Evolutionary conservation across 2,797 vertebrate genomes (phyloP), one percentile per base, ranked within the genome.

Genomic region (Schizopygopsis malacanthus): DNA sequence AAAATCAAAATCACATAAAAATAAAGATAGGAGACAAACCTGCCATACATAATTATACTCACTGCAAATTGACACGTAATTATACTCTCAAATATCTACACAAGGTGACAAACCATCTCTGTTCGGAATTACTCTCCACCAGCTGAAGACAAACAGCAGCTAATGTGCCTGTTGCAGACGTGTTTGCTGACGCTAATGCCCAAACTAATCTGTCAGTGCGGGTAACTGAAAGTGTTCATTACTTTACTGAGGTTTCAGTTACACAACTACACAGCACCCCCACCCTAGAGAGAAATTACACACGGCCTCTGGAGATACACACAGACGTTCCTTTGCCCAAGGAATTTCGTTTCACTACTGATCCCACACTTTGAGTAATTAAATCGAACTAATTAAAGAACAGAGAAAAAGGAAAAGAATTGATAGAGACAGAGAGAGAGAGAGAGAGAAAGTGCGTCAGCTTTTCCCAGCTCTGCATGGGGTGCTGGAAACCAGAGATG

Each of bases 261-360:
- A 91, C 56, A 63, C 78, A 91, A 87, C 79, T 92, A 92, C 93
- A 90, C 83, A 89, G 87, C 89, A 85, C 92, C 91, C 91, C 89
- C 90, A 92, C 93, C 91, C 91, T 87, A 83, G 92, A 93, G 93
- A 94, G 93, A 94, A 93, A 94, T 95, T 94, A 94, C 91, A 93
- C 87, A 90, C 87, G 85, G 93, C 92, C 93, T 92, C 91, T 89
- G 84, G 80, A 86, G 78, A 82, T 50, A 84, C 78, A 85, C 52
- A 45, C 75, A 82, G 33, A 82, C 8, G 47, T 28, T 75, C 54
- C 41, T 39, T 45, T 73, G 85, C 85, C 88, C 79, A 52, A 77
- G 83, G 69, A 88, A 85, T 37, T 77, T 41, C 33, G 39, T 86
- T 86, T 83, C 79, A 84, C 81, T 50, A 80, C 72, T 88, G 83